Evolutionary conservation across 2,888 invertebrate species (phyloP).

Genomic region (Rotaria socialis): DNA sequence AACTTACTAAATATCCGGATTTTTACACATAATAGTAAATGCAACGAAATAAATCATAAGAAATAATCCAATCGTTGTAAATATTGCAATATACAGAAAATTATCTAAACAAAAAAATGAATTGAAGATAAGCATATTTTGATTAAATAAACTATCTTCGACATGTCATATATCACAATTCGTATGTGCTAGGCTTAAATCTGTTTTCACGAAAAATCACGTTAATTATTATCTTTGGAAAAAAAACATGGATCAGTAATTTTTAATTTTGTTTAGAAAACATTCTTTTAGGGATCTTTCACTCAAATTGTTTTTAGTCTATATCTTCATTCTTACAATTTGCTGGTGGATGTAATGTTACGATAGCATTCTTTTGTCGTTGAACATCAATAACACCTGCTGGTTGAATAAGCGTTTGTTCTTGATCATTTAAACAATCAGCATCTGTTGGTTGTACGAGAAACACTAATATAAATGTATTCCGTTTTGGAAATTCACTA

Average conservation of each 20-base stretch:
- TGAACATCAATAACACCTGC: slow-evolving; percentile 8
- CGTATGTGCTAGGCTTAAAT: no score
- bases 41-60: neutral
- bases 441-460: slow-evolving; percentile 27
- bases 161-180: no score
- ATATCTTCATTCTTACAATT: neutral
- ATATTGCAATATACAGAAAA: slow-evolving; percentile 27
- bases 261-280: no score
- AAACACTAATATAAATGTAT: slow-evolving; percentile 30
- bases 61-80: neutral
- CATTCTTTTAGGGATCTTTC: no score
- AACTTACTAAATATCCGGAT: slow-evolving; percentile 20
- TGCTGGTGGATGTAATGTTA: slow-evolving; percentile 16
- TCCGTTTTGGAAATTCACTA: slow-evolving; percentile 37
- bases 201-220: no score
- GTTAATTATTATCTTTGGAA: no score
- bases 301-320: neutral
- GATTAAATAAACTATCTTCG: no score
- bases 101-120: neutral
- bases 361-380: neutral
- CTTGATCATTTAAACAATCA: slow-evolving; percentile 5
- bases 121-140: neutral
- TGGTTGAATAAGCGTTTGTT: neutral
- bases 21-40: neutral
- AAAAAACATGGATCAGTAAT: no score